Conservation (phyloP, 2,888 invertebrate genomes). For the Quadroppia sp. region DNA sequence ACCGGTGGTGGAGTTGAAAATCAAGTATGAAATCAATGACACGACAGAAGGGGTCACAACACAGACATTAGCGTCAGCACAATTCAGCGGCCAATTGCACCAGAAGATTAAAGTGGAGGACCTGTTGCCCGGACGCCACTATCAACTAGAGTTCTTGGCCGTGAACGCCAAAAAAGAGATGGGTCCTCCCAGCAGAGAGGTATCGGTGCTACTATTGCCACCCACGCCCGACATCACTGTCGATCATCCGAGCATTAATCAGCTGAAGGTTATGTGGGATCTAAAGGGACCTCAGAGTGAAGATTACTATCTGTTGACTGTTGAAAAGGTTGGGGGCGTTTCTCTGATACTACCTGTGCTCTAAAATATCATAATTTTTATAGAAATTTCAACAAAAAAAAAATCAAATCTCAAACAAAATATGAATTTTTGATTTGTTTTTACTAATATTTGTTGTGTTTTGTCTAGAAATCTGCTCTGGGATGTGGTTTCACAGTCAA, state of each 20-base stretch:
- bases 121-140: constrained; percentile 1
- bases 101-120: background rate
- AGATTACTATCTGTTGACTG: constrained; percentile 36
- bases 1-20: background rate
- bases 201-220: constrained; percentile 7
- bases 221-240: constrained; percentile 33
- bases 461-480: constrained; percentile 31
- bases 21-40: background rate
- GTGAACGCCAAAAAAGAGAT: background rate
- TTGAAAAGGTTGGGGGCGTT: constrained; percentile 27
- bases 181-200: background rate
- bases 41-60: no score
- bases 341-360: no score
- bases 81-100: background rate
- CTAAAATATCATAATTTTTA: no score
- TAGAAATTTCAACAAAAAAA: no score
- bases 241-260: background rate
- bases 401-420: no score
- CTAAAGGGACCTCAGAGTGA: background rate
- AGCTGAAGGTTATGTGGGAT: constrained; percentile 26
- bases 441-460: background rate
- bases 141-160: background rate
- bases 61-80: no score
- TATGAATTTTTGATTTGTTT: no score
- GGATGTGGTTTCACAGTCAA: constrained; percentile 38